phyloP scores from a whole-genome alignment of 2,888 invertebrate genomes.

The Xestia c-nigrum region DNA sequence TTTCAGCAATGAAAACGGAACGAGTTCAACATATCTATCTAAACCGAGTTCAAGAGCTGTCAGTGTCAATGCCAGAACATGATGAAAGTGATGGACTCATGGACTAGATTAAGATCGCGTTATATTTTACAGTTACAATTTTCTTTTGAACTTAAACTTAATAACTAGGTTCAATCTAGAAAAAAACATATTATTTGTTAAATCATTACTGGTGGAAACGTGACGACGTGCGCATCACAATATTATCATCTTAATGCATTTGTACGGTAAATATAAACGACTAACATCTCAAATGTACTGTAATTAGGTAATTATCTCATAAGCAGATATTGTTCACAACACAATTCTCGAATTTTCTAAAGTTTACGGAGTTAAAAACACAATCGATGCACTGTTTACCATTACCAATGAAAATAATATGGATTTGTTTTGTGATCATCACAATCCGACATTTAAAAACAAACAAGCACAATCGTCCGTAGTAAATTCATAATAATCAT shows the following conservation, averaged over 20 bases:
- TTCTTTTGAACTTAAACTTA: constrained; percentile 4
- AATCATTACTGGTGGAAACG: constrained; percentile 19
- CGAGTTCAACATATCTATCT: not conserved
- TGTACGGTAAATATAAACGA: constrained; percentile 38
- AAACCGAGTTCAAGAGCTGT: not conserved
- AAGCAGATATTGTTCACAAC: constrained; percentile 34
- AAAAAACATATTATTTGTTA: constrained; percentile 21
- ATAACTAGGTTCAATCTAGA: constrained; percentile 1
- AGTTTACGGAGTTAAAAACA: not conserved
- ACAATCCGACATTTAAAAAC: constrained; percentile 28
- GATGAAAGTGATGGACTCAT: not conserved
- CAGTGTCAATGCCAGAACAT: not conserved
- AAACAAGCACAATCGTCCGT: constrained; percentile 25
- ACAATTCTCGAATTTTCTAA: constrained; percentile 18
- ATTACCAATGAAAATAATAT: constrained; percentile 13
- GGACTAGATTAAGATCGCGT: not conserved
- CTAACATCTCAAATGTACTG: constrained; percentile 55
- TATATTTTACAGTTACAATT: not conserved
- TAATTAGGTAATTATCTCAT: constrained; percentile 40
- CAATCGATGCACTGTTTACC: constrained; percentile 27
- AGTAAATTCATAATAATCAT: constrained; percentile 11
- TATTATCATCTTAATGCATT: constrained; percentile 42
- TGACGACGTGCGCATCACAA: constrained; percentile 32
- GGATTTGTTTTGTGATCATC: constrained; percentile 2
- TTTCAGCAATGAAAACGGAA: not conserved